Evolutionary conservation across 2,888 invertebrate species (phyloP).

Genomic region (Dioctria linearis): DNA sequence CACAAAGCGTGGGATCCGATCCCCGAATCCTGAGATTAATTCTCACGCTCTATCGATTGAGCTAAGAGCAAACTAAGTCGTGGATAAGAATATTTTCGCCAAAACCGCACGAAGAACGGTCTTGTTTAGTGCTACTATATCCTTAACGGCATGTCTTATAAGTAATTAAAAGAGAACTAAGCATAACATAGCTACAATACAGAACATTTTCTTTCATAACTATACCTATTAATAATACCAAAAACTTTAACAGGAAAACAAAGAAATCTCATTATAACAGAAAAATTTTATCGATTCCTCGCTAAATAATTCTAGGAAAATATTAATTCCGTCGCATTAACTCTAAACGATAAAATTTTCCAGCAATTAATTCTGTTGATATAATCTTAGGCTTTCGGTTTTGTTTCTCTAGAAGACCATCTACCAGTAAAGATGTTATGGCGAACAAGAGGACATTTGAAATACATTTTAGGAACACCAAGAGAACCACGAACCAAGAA

Average conservation of each 20-base stretch:
- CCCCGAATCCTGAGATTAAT: too few species aligned
- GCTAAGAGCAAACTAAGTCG: too few species aligned
- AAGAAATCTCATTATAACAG: neutral
- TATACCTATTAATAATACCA: too few species aligned
- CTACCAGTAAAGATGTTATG: slow-evolving; percentile 11
- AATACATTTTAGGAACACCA: slow-evolving; percentile 45
- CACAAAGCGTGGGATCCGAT: too few species aligned
- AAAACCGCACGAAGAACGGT: too few species aligned
- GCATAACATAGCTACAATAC: too few species aligned
- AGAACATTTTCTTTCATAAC: too few species aligned
- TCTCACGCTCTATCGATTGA: too few species aligned
- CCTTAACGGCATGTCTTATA: too few species aligned
- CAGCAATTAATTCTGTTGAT: slow-evolving; percentile 58
- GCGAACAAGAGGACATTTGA: slow-evolving; percentile 41
- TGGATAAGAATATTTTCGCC: too few species aligned
- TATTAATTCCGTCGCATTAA: slow-evolving; percentile 62
- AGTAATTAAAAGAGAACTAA: too few species aligned
- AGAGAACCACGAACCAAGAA: slow-evolving; percentile 22
- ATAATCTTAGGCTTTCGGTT: slow-evolving; percentile 52
- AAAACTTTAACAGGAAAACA: neutral
- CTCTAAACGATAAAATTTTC: slow-evolving; percentile 60
- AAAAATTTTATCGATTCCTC: slow-evolving; percentile 54
- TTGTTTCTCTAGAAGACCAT: slow-evolving; percentile 33
- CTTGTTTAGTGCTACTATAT: too few species aligned
- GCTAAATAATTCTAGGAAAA: slow-evolving; percentile 57